Base-by-base conservation (phyloP, 2,888 invertebrate genomes). In the Spisula subtruncata region DNA sequence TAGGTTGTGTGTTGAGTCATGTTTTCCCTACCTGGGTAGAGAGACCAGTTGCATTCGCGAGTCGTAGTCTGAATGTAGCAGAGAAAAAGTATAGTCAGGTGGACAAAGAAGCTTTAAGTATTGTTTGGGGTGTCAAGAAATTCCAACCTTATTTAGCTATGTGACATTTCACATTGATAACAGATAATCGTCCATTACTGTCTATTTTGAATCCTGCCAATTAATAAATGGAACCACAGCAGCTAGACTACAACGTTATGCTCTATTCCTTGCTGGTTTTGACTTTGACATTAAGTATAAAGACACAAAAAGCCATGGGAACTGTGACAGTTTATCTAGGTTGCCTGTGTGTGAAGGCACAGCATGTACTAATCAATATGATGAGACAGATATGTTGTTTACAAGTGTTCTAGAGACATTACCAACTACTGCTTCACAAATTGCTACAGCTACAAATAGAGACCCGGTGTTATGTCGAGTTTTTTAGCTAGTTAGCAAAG, bases 121-220 rank as follows among this genome's bases (percentile, higher is more conserved):
- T 97, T 10, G 94, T 97, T 92, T 92, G 97, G 96, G n/a, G 96
- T 4, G 94, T 97, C 0, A 94, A 95, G 71, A 96, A 96, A 91
- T 97, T 97, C 92, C 95, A 96, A 81, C 93, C 95, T 25, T 97
- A 96, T 90, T 81, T 97, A 0, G 96, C 92, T 88, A 97, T 96
- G 4, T 91, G 95, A 14, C 91, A 94, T 20, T 97, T 97, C 90
- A 96, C 96, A 14, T 83, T 89, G 6, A 66, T 88, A 5, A 93
- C 93, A 10, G 93, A 94, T 82, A 91, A 94, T 85, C 87, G 91
- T 46, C 92, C 93, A 32, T 85, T 94, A 5, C n/a, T 91, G 48
- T 85, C 89, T 5, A 92, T 94, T 18, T 89, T 93, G 32, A 92
- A 87, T 71, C 92, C 91, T 2, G 60, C 54, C 20, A 92, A 91